These are phyloP conservation scores for Podargus strigoides DNA, from an alignment of 2,797 vertebrate genomes.

Conservation along the genomic window DNA sequence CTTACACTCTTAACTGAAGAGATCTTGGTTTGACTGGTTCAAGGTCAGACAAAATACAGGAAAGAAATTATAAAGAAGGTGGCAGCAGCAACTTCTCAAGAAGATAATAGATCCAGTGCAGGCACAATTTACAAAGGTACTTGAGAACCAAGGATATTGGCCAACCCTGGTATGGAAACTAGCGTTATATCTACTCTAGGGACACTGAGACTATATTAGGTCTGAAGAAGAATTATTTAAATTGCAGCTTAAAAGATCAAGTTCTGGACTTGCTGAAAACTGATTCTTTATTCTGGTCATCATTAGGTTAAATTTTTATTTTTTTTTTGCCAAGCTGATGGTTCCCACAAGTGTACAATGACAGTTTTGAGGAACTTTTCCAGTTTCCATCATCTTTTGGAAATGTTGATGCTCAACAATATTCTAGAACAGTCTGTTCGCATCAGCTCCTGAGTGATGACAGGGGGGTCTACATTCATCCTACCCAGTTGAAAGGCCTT, in stretches of 20 bases:
- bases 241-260: background rate
- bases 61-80: background rate
- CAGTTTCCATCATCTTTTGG: background rate
- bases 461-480: background rate
- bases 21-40: background rate
- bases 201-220: background rate
- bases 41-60: background rate
- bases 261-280: background rate
- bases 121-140: background rate
- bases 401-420: background rate
- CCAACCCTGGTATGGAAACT: background rate
- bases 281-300: background rate
- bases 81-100: background rate
- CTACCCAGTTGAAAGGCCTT: background rate
- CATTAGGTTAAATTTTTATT: background rate
- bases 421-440: background rate
- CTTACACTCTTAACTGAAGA: background rate
- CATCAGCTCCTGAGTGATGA: background rate
- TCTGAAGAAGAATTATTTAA: background rate
- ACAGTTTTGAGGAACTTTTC: background rate
- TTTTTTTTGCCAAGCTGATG: background rate
- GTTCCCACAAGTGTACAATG: background rate
- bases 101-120: background rate
- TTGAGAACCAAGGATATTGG: background rate
- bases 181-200: accelerated